Percentiles rank a stretch among this genome's conserved stretches.
Conservation (phyloP, 2,888 invertebrate genomes). For the Caenorhabditis plicata region DNA sequence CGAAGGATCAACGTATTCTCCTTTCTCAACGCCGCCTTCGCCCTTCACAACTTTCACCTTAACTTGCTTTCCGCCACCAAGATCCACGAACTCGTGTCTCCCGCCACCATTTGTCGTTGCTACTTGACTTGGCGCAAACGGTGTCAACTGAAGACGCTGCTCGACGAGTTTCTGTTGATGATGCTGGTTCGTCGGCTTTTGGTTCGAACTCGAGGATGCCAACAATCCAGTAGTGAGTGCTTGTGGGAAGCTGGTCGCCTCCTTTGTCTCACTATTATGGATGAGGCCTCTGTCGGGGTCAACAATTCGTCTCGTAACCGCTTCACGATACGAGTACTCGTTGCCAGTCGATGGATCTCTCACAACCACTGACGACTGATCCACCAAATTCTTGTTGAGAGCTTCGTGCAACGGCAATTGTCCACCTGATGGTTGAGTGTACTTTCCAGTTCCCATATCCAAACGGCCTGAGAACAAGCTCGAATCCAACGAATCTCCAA, state of each 20-base stretch:
- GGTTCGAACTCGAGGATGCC: constrained; percentile 25
- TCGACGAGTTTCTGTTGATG: constrained; percentile 49
- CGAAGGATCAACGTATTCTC: constrained; percentile 64
- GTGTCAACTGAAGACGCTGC: constrained; percentile 61
- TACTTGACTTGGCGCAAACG: constrained; percentile 44
- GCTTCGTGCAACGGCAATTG: constrained; percentile 81
- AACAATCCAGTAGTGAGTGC: constrained; percentile 50
- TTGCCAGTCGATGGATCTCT: constrained; percentile 52
- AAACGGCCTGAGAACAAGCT: constrained; percentile 42
- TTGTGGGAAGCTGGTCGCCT: constrained; percentile 52
- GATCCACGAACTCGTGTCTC: constrained; percentile 60
- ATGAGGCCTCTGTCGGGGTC: constrained; percentile 64
- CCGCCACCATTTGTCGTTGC: constrained; percentile 29
- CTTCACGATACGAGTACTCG: constrained; percentile 61
- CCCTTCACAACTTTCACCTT: constrained; percentile 64
- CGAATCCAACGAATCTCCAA: constrained; percentile 57
- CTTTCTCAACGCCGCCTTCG: constrained; percentile 63
- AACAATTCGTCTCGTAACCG: constrained; percentile 50
- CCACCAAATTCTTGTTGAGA: constrained; percentile 79
- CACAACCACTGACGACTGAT: constrained; percentile 69
- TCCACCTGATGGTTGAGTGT: constrained; percentile 80
- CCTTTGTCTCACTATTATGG: constrained; percentile 66
- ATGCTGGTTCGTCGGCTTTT: constrained; percentile 19
- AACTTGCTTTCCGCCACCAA: constrained; percentile 65
- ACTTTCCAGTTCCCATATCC: constrained; percentile 73